These are phyloP conservation scores for Pleuronectes platessa DNA, from an alignment of 2,113 vertebrate species.

Conservation along the genomic window DNA sequence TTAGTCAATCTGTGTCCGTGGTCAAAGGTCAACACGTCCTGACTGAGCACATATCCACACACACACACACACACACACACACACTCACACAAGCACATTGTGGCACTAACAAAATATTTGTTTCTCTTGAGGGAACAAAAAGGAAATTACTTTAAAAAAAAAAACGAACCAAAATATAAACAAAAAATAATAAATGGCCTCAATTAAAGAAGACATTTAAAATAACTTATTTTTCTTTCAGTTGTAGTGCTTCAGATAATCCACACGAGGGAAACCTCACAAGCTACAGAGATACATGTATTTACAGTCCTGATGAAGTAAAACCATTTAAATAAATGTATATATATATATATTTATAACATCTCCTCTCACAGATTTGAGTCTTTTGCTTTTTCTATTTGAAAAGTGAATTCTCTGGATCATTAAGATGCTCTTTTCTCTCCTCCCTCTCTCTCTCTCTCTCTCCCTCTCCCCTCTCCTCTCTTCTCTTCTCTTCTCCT, in stretches of 20 bases:
- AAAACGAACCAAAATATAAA: not conserved
- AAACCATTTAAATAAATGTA: too few species aligned
- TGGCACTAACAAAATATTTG: too few species aligned
- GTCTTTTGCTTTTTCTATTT: too few species aligned
- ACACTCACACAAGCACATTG: not conserved
- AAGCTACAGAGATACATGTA: too few species aligned
- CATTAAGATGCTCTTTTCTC: conserved; percentile 13
- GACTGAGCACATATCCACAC: not conserved
- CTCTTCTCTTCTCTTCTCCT: too few species aligned
- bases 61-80: not conserved
- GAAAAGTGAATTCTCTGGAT: not conserved
- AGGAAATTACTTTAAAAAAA: not conserved
- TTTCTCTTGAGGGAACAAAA: too few species aligned
- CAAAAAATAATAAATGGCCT: not conserved
- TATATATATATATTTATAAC: too few species aligned
- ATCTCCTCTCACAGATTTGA: too few species aligned
- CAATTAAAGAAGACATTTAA: not conserved
- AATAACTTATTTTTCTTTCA: not conserved
- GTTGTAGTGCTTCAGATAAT: conserved; percentile 2
- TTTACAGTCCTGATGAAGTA: too few species aligned
- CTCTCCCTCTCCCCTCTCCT: conserved; percentile 4
- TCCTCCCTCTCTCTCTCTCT: conserved; percentile 6
- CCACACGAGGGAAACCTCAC: conserved; percentile 45
- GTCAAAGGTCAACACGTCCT: conserved; percentile 17
- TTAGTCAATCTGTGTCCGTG: conserved; percentile 12